phyloP scores from a whole-genome alignment of 2,888 invertebrate species.

The Silvanus unidentatus region DNA sequence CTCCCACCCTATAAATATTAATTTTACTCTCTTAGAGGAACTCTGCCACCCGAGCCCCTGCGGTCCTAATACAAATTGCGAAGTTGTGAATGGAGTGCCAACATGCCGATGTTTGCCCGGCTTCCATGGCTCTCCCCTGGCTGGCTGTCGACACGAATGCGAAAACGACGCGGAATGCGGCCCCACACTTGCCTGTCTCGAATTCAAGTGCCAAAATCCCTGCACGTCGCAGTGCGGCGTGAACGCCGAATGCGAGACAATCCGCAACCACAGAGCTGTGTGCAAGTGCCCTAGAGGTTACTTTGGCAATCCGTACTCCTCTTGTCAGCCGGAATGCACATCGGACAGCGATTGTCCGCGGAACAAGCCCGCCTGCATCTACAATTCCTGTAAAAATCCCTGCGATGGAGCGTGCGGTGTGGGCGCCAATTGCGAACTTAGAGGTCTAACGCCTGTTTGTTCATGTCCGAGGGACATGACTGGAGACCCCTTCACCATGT shows the following conservation, averaged over 20 bases:
- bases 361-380: constrained; percentile 71
- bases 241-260: constrained; percentile 71
- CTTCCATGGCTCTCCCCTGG: constrained; percentile 68
- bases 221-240: constrained; percentile 67
- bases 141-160: constrained; percentile 78
- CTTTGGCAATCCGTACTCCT: constrained; percentile 68
- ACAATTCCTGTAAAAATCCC: constrained; percentile 77
- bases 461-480: constrained; percentile 84
- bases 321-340: constrained; percentile 76
- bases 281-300: constrained; percentile 74
- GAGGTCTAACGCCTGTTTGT: constrained; percentile 76
- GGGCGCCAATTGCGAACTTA: constrained; percentile 72
- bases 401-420: constrained; percentile 76
- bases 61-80: constrained; percentile 74
- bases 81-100: constrained; percentile 68
- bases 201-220: constrained; percentile 70
- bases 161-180: constrained; percentile 71
- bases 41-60: constrained; percentile 79
- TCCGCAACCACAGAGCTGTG: constrained; percentile 66
- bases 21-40: constrained; percentile 56
- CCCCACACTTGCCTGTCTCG: constrained; percentile 63
- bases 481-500: constrained; percentile 76
- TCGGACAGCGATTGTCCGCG: constrained; percentile 73
- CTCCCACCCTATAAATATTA: no score
- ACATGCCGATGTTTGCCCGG: constrained; percentile 75